phyloP scores from a whole-genome alignment of 2,888 invertebrate species.

The Onchidella celtica region DNA sequence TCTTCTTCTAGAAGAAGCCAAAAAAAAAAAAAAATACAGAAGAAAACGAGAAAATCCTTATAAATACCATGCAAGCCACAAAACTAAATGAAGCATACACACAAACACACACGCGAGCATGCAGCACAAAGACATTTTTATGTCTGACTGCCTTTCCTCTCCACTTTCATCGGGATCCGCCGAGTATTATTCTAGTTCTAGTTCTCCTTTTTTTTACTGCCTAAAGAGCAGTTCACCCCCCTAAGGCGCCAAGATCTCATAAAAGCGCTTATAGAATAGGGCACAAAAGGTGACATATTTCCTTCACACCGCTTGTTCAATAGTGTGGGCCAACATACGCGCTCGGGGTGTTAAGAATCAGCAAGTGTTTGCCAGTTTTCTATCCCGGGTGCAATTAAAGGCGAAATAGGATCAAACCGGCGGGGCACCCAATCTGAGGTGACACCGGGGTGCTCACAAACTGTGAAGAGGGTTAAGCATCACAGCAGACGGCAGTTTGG shows the following conservation, averaged over 20 bases:
- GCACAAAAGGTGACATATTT: constrained; percentile 36
- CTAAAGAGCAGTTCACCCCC: constrained; percentile 8
- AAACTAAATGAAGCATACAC: constrained; percentile 12
- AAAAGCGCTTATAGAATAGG: constrained; percentile 10
- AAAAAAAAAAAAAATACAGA: background rate
- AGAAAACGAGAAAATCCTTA: background rate
- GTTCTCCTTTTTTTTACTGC: background rate
- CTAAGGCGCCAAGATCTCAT: background rate
- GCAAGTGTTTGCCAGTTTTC: constrained; percentile 11
- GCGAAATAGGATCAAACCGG: constrained; percentile 26
- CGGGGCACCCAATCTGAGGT: constrained; percentile 7
- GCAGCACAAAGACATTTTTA: background rate
- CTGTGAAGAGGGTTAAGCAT: background rate
- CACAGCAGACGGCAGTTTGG: constrained; percentile 19
- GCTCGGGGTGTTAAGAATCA: constrained; percentile 23
- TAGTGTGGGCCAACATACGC: constrained; percentile 34
- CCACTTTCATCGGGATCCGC: background rate
- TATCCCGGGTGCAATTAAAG: constrained; percentile 22
- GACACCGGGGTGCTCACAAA: constrained; percentile 9
- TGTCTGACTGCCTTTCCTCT: background rate
- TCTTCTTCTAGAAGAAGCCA: background rate
- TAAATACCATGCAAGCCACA: background rate
- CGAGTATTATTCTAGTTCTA: background rate
- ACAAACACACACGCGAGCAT: background rate
- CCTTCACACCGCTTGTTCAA: constrained; percentile 9